Percentiles rank a stretch among this genome's conserved stretches.
These are phyloP conservation scores for Siniperca undulata DNA, from an alignment of 2,797 vertebrate genomes.

Conservation along the genomic window DNA sequence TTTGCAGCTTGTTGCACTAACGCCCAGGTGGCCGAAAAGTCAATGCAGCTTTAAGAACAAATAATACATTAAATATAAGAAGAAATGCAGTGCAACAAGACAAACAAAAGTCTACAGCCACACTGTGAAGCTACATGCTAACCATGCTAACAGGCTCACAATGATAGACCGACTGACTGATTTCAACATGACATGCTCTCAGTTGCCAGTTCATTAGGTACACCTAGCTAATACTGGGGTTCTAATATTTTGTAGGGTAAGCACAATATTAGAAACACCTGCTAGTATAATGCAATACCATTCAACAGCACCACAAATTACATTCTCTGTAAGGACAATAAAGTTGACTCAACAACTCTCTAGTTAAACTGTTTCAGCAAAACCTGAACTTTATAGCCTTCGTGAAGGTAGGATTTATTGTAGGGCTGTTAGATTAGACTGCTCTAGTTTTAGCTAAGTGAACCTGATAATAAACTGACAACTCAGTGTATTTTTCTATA, in stretches of 20 bases:
- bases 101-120: no score
- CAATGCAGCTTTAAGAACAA: neutral
- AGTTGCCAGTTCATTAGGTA: neutral
- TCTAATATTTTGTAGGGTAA: no score
- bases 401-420: neutral
- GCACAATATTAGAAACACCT: neutral
- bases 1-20: no score
- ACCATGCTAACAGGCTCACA: no score
- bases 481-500: no score
- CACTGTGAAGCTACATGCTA: no score
- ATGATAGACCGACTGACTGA: no score
- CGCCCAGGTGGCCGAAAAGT: no score
- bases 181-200: no score
- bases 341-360: neutral
- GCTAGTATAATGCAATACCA: neutral
- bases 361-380: neutral
- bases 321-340: neutral
- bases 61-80: neutral
- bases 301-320: neutral
- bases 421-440: neutral
- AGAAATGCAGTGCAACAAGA: no score
- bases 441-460: neutral
- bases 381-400: no score
- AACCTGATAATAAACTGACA: neutral
- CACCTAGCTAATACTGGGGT: neutral